Percentiles rank a stretch among this genome's conserved stretches.
These are phyloP conservation scores for Pipra filicauda DNA, from an alignment of 2,113 vertebrate genomes.

Conservation along the genomic window DNA sequence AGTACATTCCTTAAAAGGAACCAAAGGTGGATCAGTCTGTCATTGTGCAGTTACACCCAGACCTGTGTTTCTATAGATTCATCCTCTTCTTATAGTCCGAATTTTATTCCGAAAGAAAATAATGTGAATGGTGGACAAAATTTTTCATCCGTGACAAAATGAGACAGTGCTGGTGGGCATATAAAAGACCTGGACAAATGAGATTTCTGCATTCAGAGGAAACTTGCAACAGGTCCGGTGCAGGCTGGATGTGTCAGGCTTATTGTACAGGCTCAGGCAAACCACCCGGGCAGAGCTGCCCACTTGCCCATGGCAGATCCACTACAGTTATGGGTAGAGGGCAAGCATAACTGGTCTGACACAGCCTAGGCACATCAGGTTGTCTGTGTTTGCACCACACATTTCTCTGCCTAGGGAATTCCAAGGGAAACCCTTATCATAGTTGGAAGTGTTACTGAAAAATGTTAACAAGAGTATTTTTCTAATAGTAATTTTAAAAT, in stretches of 20 bases:
- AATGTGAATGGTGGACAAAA: neutral
- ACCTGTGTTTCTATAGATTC: neutral
- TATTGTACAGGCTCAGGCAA: neutral
- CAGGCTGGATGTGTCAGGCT: neutral
- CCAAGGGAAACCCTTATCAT: neutral
- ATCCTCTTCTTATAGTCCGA: fast-evolving
- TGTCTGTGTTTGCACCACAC: neutral
- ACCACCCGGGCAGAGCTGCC: neutral
- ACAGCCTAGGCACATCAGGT: neutral
- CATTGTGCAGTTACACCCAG: neutral
- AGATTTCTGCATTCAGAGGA: neutral
- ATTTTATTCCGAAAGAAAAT: neutral
- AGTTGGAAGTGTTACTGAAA: neutral
- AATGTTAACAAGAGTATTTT: neutral
- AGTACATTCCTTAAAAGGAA: neutral
- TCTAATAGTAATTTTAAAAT: neutral
- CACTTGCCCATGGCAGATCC: neutral
- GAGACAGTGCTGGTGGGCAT: neutral
- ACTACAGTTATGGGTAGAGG: neutral
- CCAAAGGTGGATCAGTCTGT: neutral
- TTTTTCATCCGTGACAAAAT: neutral
- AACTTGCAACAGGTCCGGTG: neutral
- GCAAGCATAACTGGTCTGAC: neutral
- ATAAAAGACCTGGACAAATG: neutral
- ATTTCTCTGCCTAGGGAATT: neutral